Conservation (phyloP, 2,888 invertebrate genomes). For the Osmoderma eremita region DNA sequence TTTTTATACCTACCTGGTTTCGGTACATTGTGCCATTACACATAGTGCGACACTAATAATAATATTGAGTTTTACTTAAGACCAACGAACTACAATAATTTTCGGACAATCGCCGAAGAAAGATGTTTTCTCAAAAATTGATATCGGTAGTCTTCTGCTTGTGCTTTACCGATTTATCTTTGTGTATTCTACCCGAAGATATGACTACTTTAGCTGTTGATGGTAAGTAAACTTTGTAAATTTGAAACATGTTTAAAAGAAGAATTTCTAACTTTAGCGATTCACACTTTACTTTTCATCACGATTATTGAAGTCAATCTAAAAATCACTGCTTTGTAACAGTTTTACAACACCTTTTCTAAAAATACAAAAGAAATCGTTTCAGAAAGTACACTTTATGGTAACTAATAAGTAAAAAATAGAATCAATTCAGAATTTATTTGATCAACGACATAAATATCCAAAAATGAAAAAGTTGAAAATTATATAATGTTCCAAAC, state of each 20-base stretch:
- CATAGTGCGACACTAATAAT: slow-evolving; percentile 21
- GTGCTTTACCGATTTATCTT: slow-evolving; percentile 55
- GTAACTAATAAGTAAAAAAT: too few relatives aligned
- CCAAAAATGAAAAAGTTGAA: too few relatives aligned
- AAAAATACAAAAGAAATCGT: too few relatives aligned
- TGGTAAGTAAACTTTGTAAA: slow-evolving; percentile 40
- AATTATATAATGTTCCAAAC: too few relatives aligned
- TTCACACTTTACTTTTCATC: too few relatives aligned
- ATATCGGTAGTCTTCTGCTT: slow-evolving; percentile 60
- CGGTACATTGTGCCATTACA: slow-evolving; percentile 14
- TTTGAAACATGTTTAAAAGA: neutral
- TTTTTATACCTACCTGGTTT: slow-evolving; percentile 42
- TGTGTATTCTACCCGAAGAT: slow-evolving; percentile 58
- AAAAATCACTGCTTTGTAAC: too few relatives aligned
- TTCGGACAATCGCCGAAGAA: slow-evolving; percentile 5
- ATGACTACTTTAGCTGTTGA: slow-evolving; percentile 46
- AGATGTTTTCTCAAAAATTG: slow-evolving; percentile 57
- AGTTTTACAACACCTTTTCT: too few relatives aligned
- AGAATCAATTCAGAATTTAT: too few relatives aligned
- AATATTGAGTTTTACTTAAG: slow-evolving; percentile 13
- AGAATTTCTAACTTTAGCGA: too few relatives aligned
- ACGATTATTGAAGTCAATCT: too few relatives aligned
- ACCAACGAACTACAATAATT: slow-evolving; percentile 22
- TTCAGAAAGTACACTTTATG: too few relatives aligned
- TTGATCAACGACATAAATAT: too few relatives aligned